Percentiles rank a stretch among this genome's conserved stretches.
Conservation (phyloP, 2,888 invertebrate species). For the Chrysina gloriosa region DNA sequence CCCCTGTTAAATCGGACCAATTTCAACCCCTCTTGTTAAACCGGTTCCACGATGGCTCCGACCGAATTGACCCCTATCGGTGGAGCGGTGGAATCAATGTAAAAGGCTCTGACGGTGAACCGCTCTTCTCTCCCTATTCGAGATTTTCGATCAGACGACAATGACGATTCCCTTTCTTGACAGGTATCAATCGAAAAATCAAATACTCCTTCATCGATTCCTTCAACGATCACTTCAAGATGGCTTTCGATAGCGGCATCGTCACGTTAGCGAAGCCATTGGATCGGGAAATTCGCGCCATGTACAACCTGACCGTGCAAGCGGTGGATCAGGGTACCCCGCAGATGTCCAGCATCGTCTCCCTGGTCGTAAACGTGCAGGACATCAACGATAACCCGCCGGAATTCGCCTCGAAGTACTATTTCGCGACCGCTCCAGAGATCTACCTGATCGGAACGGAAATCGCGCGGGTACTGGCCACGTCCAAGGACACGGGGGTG, state of each 20-base stretch:
- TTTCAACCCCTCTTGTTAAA: no score
- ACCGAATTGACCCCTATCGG: no score
- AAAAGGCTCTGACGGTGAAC: no score
- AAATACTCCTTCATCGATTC: constrained; percentile 82
- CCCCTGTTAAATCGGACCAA: no score
- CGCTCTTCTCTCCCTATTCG: no score
- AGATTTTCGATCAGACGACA: no score
- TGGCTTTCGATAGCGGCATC: constrained; percentile 86
- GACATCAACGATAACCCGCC: constrained; percentile 98
- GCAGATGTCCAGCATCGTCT: constrained; percentile 74
- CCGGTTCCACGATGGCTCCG: no score
- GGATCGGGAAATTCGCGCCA: constrained; percentile 87
- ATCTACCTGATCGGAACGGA: constrained; percentile 82
- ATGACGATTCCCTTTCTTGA: no score
- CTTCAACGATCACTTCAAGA: constrained; percentile 78
- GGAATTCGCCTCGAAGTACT: constrained; percentile 86
- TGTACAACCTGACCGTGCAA: constrained; percentile 85
- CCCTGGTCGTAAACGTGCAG: constrained; percentile 83
- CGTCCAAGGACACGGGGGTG: constrained; percentile 90
- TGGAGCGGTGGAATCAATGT: no score
- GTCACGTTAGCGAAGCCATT: constrained; percentile 84
- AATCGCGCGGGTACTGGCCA: constrained; percentile 87
- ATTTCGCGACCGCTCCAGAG: constrained; percentile 83
- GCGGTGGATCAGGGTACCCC: constrained; percentile 88
- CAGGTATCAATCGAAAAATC: constrained; percentile 83